These are phyloP conservation scores for Porites lobata DNA, from an alignment of 92 coral and sea anemone species.

Conservation along the genomic window DNA sequence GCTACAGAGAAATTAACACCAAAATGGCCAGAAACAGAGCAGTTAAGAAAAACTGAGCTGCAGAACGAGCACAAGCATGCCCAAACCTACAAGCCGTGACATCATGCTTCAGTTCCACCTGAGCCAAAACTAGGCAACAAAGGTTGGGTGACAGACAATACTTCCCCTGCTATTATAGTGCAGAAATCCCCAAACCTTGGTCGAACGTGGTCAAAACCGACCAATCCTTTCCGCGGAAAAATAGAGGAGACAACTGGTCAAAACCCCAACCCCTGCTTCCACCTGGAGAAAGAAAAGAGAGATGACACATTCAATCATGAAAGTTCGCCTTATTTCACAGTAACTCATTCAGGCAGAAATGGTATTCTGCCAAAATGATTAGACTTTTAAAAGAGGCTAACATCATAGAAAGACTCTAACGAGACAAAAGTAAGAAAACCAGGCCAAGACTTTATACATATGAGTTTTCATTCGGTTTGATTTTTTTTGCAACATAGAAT, in stretches of 20 bases:
- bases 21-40: slow-evolving; percentile 27
- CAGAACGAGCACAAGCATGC: slow-evolving; percentile 16
- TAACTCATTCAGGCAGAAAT: slow-evolving; percentile 18
- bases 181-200: slow-evolving; percentile 2
- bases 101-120: slow-evolving; percentile 29
- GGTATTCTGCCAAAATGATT: slow-evolving; percentile 18
- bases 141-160: slow-evolving; percentile 20
- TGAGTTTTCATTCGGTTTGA: neutral
- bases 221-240: slow-evolving; percentile 16
- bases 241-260: slow-evolving; percentile 15
- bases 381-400: neutral
- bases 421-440: neutral
- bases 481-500: neutral
- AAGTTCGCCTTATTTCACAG: neutral
- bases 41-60: slow-evolving; percentile 10
- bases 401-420: neutral
- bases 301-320: neutral
- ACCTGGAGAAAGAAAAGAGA: neutral
- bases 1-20: slow-evolving; percentile 19
- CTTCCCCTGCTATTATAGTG: neutral
- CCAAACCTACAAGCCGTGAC: slow-evolving; percentile 20
- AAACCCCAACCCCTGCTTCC: slow-evolving; percentile 2
- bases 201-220: slow-evolving; percentile 5
- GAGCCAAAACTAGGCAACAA: slow-evolving; percentile 18
- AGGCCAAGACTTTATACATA: neutral